These are phyloP conservation scores for Lipotes vexillifer DNA, from an alignment of 2,113 vertebrate species.

Conservation along the genomic window DNA sequence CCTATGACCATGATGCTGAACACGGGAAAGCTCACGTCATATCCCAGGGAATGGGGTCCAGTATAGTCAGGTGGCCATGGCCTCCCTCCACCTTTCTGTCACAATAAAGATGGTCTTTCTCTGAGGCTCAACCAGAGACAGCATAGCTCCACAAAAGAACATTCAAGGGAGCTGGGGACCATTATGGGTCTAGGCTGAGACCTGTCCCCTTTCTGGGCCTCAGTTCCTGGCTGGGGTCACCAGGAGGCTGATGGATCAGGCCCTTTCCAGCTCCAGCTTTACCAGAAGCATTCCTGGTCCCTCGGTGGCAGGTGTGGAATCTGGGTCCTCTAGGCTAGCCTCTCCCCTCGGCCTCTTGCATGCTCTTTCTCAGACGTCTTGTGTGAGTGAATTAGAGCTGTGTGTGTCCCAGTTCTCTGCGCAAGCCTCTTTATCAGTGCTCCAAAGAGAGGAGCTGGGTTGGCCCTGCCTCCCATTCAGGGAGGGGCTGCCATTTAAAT, in stretches of 20 bases:
- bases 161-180: not conserved
- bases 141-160: not conserved
- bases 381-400: not conserved
- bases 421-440: not conserved
- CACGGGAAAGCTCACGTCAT: not conserved
- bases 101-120: not conserved
- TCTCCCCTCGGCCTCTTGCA: not conserved
- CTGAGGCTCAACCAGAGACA: not conserved
- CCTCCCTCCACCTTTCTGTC: not conserved
- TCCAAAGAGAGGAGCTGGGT: not conserved
- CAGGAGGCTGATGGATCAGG: not conserved
- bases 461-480: not conserved
- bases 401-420: not conserved
- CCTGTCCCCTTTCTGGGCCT: not conserved
- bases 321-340: not conserved
- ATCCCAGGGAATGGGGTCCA: not conserved
- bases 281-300: not conserved
- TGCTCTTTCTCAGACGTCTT: not conserved
- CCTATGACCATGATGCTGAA: not conserved
- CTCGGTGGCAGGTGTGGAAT: not conserved
- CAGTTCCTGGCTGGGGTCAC: not conserved
- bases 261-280: not conserved
- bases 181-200: not conserved
- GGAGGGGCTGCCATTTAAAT: not conserved
- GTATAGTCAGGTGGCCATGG: no score